Percentiles rank a stretch among this genome's conserved stretches.
Conservation (phyloP, 2,113 vertebrate species). For the Rattus norvegicus region DNA sequence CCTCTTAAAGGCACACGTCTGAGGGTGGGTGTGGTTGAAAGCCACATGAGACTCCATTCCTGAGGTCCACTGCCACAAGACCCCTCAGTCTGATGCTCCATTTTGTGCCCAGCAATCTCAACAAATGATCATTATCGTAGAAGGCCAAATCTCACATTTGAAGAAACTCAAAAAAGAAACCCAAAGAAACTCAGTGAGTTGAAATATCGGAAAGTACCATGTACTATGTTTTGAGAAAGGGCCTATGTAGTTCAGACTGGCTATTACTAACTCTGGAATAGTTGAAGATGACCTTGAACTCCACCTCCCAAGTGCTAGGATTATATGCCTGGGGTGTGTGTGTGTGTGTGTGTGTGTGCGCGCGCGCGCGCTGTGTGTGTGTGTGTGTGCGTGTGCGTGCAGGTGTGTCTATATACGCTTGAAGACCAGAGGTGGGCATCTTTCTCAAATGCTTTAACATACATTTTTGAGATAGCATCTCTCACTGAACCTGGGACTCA, state of each 20-base stretch:
- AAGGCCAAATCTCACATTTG: constrained; percentile 5
- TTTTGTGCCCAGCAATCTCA: neutral
- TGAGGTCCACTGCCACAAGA: neutral
- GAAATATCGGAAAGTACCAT: neutral
- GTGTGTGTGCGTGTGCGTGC: neutral
- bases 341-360: neutral
- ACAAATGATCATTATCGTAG: neutral
- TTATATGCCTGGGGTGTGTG: neutral
- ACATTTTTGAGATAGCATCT: neutral
- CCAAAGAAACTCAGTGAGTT: neutral
- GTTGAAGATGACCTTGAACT: neutral
- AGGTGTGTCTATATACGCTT: neutral
- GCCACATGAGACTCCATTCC: neutral
- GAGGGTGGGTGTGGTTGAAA: neutral
- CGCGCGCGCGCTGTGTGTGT: no score
- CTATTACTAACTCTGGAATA: neutral
- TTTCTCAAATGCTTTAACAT: neutral
- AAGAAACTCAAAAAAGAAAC: no score
- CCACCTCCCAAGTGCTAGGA: neutral
- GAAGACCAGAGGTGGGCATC: neutral
- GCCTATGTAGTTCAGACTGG: neutral
- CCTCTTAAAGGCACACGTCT: neutral
- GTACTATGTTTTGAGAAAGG: neutral
- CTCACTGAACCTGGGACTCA: neutral
- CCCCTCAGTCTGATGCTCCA: neutral